Evolutionary conservation across 1,140 invertebrate genomes (phyloP).

Genomic region (Conopomorpha cramerella): DNA sequence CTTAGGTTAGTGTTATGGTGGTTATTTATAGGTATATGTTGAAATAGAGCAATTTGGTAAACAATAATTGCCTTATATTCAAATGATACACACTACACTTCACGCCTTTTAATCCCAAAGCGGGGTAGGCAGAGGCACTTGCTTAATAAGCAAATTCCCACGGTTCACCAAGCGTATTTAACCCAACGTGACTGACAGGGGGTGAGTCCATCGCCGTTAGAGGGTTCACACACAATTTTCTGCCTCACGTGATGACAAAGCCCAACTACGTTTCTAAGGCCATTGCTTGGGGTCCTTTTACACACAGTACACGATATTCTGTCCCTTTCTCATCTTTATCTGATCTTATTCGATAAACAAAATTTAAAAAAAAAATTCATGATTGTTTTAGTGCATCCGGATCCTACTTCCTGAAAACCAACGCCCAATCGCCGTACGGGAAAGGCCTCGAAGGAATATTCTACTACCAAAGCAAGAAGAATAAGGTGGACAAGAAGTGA

Average conservation of each 20-base stretch:
- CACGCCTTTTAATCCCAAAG: not conserved
- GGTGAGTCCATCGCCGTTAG: no score
- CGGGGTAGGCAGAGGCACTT: not conserved
- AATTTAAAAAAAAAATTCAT: not conserved
- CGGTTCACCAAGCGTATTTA: no score
- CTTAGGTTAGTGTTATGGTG: constrained; percentile 20
- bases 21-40: not conserved
- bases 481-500: no score
- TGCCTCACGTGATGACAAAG: no score
- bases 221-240: no score
- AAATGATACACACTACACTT: not conserved
- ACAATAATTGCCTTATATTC: no score
- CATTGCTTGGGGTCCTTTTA: no score
- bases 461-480: no score
- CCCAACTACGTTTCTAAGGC: no score
- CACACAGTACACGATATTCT: no score
- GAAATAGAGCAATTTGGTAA: not conserved
- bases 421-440: constrained; percentile 33
- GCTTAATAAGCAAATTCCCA: no score
- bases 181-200: not conserved
- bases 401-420: constrained; percentile 44
- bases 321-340: not conserved
- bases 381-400: constrained; percentile 38
- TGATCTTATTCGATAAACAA: not conserved
- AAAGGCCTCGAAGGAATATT: constrained; percentile 45